Base-by-base conservation (phyloP, 2,888 invertebrate genomes). In the Idaea straminata region DNA sequence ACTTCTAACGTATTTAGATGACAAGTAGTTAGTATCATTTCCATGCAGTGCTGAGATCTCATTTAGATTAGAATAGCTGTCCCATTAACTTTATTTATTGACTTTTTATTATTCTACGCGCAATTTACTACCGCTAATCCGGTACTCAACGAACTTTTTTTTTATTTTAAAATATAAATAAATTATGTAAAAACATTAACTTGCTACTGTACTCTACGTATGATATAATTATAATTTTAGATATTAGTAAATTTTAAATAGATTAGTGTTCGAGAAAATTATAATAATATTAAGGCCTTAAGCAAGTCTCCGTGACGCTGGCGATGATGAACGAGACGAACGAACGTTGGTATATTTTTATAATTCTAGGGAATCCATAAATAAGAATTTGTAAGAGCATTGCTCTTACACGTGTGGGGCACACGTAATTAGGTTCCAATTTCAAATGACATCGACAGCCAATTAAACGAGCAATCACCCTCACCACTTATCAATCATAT, bases 31-130 rank as follows among this genome's bases (percentile, higher is more conserved):
- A 25, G 25, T 25, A 25, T 10, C 2, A 13, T 10, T 47, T 10
- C 13, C 47, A 13, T 13, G 47, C 47, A 47, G 47, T 47, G 47
- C 47, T 10, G 13, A 7, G 7, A 47, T 47, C 6, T 47, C 47
- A 36, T 58, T 64, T 61, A 59, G 64, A 68, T 64, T 58, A 58
- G 63, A 61, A 7, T 58, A 36, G 57, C 58, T 69, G 47, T 47
- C 63, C 58, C 63, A 69, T 38, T 38, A 63, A 62, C 59, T 59
- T 47, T 47, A 47, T 47, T 47, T 47, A 47, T 47, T 47, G 47
- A 47, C 47, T 47, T 47, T 36, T 47, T 47, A 47, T 47, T 47
- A 47, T 47, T 47, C 47, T 13, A 47, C 47, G 47, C 47, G 47
- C 47, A 47, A 47, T 47, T 47, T 47, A 47, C 47, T 47, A 13